A percentile compares a stretch with the other conserved stretches of the same genome.
Evolutionary conservation across 2,113 vertebrate genomes (phyloP).

Genomic region (Desmodus rotundus): DNA sequence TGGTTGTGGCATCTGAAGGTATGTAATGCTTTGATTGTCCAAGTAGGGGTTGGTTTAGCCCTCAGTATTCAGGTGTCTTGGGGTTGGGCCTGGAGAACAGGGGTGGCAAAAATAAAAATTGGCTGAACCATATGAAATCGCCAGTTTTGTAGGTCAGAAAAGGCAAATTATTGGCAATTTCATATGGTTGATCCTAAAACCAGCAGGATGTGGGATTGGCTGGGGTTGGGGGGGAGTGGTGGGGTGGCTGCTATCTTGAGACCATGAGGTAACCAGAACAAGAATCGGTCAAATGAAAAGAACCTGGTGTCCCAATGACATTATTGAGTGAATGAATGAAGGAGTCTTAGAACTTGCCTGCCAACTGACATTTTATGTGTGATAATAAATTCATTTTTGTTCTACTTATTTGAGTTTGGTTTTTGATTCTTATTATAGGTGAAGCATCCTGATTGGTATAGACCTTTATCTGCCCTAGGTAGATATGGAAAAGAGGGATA

Average conservation of each 20-base stretch:
- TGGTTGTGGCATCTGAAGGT: not conserved
- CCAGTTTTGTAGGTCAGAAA: not conserved
- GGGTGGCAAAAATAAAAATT: not conserved
- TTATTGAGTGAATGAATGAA: not conserved
- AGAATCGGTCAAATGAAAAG: not conserved
- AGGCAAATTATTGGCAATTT: not conserved
- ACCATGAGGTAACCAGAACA: not conserved
- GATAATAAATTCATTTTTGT: not conserved
- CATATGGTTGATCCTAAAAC: not conserved
- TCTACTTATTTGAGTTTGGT: not conserved
- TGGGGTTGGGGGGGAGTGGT: too few relatives aligned
- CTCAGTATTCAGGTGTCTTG: not conserved
- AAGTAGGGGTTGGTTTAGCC: not conserved
- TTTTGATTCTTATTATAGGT: not conserved
- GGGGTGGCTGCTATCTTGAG: not conserved
- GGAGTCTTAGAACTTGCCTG: not conserved
- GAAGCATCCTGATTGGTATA: not conserved
- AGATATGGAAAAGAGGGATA: not conserved
- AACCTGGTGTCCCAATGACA: not conserved
- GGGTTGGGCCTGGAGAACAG: too few relatives aligned
- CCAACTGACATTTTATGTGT: not conserved
- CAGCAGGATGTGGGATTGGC: too few relatives aligned
- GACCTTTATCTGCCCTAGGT: not conserved
- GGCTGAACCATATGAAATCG: not conserved
- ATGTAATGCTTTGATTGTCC: not conserved